Base-by-base conservation (phyloP, 1,140 invertebrate genomes). In the Leptestheria dahalacensis region DNA sequence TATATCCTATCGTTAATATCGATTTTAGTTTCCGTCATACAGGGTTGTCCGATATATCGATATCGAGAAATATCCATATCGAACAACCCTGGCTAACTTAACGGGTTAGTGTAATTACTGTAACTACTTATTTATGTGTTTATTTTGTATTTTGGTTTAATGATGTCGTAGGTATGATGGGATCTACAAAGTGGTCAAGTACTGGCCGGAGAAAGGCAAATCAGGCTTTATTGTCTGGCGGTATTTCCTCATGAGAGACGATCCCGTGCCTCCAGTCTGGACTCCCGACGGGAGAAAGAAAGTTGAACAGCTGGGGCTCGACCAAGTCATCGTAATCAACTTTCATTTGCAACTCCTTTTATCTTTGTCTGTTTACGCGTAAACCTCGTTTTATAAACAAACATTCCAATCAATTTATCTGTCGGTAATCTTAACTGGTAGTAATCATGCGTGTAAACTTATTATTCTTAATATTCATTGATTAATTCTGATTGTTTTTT, bases 221-320 rank as follows among this genome's bases (percentile, higher is more conserved):
- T 84, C 85, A 49, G 88, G 87, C 1, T 89, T 82, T 68, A 73
- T 78, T 6, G 84, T 93, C 11, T 93, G 88, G 88, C 78, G 84
- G 49, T 93, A 87, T 68, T 65, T 86, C 12, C 68, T 93, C 46
- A 72, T 82, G 58, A 74, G 88, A 64, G 88, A 92, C 70, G 89
- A 93, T 71, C 79, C 82, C 1, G 71, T 67, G 12, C 85, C 87
- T 1, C 82, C 88, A 12, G 88, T 88, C 0, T 92, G 88, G 89
- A 86, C 86, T n/a, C 66, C 77, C 49, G 78, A 76, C 50, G 88
- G 85, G 0, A 81, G 82, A 69, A 72, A 79, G 59, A 66, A 69
- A 29, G 71, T 70, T 3, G 64, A 72, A 61, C 62, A 73, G 15
- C 61, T 68, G 4, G 69, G 68, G 0, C 75, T 73, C 52, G 68